A percentile compares a stretch with the other conserved stretches of the same genome.
Conservation (phyloP, 2,797 vertebrate species). For the Coregonus ussuriensis region DNA sequence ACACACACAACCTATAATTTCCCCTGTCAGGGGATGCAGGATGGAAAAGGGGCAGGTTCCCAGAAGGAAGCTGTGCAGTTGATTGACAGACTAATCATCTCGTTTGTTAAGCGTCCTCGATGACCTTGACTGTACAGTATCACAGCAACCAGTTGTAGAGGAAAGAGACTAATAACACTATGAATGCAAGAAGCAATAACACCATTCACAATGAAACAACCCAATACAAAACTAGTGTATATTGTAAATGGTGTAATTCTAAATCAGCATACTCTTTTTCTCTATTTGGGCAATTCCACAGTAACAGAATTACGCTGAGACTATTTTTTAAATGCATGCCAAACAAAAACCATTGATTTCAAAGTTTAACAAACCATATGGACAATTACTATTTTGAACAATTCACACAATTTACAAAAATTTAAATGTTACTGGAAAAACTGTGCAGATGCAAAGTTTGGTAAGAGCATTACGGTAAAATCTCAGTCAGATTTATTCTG, state of each 20-base stretch:
- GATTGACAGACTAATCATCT: slow-evolving; percentile 85
- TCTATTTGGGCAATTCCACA: no score
- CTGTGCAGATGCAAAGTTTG: no score
- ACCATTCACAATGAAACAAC: background rate
- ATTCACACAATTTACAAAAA: no score
- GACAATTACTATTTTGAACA: no score
- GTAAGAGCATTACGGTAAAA: no score
- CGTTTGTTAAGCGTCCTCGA: slow-evolving; percentile 48
- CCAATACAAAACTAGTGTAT: background rate
- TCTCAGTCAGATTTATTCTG: no score
- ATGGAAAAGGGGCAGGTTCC: slow-evolving; percentile 68
- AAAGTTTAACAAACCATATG: no score
- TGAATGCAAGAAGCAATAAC: slow-evolving; percentile 23
- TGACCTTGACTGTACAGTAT: slow-evolving; percentile 77
- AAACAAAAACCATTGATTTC: no score
- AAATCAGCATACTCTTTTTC: background rate
- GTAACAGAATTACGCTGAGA: no score
- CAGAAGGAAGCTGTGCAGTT: slow-evolving; percentile 70
- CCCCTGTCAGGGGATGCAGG: slow-evolving; percentile 58
- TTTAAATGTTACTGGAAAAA: no score
- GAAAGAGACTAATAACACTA: slow-evolving; percentile 43
- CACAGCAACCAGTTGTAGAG: slow-evolving; percentile 54
- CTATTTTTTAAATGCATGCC: no score
- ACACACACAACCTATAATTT: slow-evolving; percentile 63
- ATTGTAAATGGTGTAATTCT: background rate